A percentile compares a stretch with the other conserved stretches of the same genome.
Evolutionary conservation across 2,888 invertebrate genomes (phyloP).

Genomic region (Neoscelio sp.): DNA sequence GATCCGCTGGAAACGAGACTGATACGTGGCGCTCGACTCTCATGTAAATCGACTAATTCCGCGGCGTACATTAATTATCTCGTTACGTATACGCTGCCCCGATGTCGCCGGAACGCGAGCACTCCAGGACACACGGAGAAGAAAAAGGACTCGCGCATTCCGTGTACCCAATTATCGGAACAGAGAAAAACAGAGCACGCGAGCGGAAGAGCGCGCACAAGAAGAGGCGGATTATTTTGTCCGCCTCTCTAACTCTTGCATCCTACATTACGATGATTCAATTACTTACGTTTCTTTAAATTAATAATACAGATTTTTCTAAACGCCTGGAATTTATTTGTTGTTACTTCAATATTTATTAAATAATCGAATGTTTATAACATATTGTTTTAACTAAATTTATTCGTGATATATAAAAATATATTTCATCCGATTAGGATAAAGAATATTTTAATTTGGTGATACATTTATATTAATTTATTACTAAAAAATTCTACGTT

Average conservation of each 20-base stretch:
- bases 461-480: too few relatives aligned
- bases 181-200: constrained; percentile 71
- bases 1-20: constrained; percentile 64
- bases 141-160: constrained; percentile 71
- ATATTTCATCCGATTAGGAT: too few relatives aligned
- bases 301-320: not conserved
- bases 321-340: too few relatives aligned
- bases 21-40: constrained; percentile 68
- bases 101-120: constrained; percentile 68
- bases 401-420: too few relatives aligned
- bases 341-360: too few relatives aligned
- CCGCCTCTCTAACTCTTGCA: constrained; percentile 54
- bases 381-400: too few relatives aligned
- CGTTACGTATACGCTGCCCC: constrained; percentile 74
- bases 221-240: constrained; percentile 66
- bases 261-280: constrained; percentile 56
- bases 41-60: constrained; percentile 81
- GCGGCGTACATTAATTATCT: constrained; percentile 80
- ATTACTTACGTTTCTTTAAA: constrained; percentile 47
- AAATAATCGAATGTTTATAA: too few relatives aligned
- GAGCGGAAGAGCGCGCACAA: constrained; percentile 62
- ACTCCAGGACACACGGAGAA: constrained; percentile 61
- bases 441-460: too few relatives aligned
- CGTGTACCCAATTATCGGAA: constrained; percentile 74
- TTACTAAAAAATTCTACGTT: too few relatives aligned